Base-by-base conservation (phyloP, 2,113 vertebrate genomes). In the Gymnorhina tibicen region DNA sequence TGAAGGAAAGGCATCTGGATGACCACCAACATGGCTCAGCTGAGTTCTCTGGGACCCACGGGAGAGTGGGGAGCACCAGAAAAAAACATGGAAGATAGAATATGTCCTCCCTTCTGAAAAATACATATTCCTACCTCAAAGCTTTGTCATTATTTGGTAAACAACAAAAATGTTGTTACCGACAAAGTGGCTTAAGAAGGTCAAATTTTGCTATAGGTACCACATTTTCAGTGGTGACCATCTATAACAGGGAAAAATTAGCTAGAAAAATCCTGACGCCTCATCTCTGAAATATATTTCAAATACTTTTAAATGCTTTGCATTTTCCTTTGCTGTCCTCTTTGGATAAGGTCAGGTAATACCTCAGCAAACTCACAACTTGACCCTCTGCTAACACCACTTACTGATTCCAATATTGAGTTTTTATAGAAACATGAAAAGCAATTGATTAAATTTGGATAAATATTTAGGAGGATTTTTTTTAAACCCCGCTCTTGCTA, bases 1-100 rank as follows among this genome's bases (percentile, higher is more conserved):
- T 8, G 20, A n/a, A 77, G 42, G 37, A 64, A 75, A 26, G 6
- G 3, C 4, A 0, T 26, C 55, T 10, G 1, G 1, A 9, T 70
- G 37, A 56, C 9, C 6, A 18, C 23, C 33, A 19, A 2, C 33
- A 19, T 11, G 53, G 32, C 64, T 78, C 30, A 60, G 17, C 20
- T 42, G 72, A 39, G 12, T 16, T 72, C 70, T 26, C 3, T 1
- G 39, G 22, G 58, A 72, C 39, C 60, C 5, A 2, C 9, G 18
- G 44, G 53, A 46, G 10, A 37, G 33, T 2, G 3, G 8, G 13
- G 19, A 89, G 28, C 12, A 21, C 13, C 32, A 80, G 80, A 46
- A 88, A 58, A 50, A 81, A 52, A 1, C 3, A 1, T 0, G 4
- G 46, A 32, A 70, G 8, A 24, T 6, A 41, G 16, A 85, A 30